phyloP scores from a whole-genome alignment of 2,888 invertebrate genomes.

The Pseudanteris insignis region DNA sequence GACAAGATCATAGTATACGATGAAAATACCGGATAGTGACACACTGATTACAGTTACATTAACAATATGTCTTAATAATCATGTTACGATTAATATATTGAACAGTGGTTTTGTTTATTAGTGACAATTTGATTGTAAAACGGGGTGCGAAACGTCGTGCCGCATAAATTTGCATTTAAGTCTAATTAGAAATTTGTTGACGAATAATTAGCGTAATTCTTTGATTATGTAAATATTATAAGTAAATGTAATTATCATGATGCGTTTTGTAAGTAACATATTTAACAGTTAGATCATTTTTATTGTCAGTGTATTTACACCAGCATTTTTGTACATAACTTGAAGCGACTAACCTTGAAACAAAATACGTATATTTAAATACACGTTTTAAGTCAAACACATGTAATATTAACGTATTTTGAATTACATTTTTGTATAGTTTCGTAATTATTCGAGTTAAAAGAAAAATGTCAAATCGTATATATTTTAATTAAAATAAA shows the following conservation, averaged over 20 bases:
- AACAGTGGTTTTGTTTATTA: slow-evolving; percentile 17
- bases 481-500: slow-evolving; percentile 45
- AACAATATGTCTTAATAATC: slow-evolving; percentile 26
- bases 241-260: slow-evolving; percentile 35
- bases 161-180: slow-evolving; percentile 21
- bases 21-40: slow-evolving; percentile 17
- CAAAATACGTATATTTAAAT: slow-evolving; percentile 40
- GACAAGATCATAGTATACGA: slow-evolving; percentile 21
- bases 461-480: slow-evolving; percentile 43
- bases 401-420: slow-evolving; percentile 41
- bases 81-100: slow-evolving; percentile 24
- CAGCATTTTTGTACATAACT: slow-evolving; percentile 43
- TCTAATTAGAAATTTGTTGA: slow-evolving; percentile 26
- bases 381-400: slow-evolving; percentile 40
- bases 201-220: slow-evolving; percentile 31
- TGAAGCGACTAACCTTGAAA: slow-evolving; percentile 39
- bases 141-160: not conserved
- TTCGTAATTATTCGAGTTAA: slow-evolving; percentile 41
- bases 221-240: slow-evolving; percentile 42
- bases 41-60: slow-evolving; percentile 27
- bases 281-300: slow-evolving; percentile 37
- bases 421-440: slow-evolving; percentile 45
- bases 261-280: slow-evolving; percentile 41
- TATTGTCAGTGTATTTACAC: slow-evolving; percentile 42
- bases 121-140: slow-evolving; percentile 10